Base-by-base conservation (phyloP, 2,113 vertebrate species). In the Atractosteus spatula region DNA sequence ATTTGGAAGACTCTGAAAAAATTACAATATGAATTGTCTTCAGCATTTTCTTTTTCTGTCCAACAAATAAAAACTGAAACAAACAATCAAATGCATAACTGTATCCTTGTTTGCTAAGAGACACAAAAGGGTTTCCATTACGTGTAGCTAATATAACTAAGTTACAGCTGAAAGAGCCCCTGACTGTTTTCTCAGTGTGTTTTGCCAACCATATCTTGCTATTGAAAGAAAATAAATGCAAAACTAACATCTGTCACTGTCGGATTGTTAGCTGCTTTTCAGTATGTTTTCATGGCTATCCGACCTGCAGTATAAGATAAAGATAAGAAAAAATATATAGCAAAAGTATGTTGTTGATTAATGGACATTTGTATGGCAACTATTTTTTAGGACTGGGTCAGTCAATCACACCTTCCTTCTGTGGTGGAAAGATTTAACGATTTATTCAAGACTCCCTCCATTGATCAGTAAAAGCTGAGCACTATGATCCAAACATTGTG, bases 341-440 rank as follows among this genome's bases (percentile, higher is more conserved):
- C 47, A 51, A 51, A 51, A 51, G 1, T 29, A 29, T 7, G 47
- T 1, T 51, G 47, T 2, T 51, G 5, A 51, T 63, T 72, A 78
- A 70, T 57, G 73, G 72, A 76, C 68, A 76, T 56, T 79, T 70
- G 47, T 3, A 43, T 62, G 64, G 69, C 59, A 14, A 14, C 76
- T 81, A 81, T 77, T 84, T 83, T 79, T 71, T 78, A 75, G 66
- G 74, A 77, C 47, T 51, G 5, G 47, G 47, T 10, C 47, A 51
- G 5, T 29, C 29, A 29, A 29, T 7, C 47, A 51, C 5, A 51
- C 5, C 10, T 51, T 51, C 10, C 47, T 51, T 5, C 10, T 51
- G 47, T 51, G 10, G 5, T 51, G 5, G 47, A 51, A 51, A 51
- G 5, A 1, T 10, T 51, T 51, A 51, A 51, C 2, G 29, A 51